These are phyloP conservation scores for Drosophila ercepeae DNA, from an alignment of 1,140 invertebrate genomes.

Conservation along the genomic window DNA sequence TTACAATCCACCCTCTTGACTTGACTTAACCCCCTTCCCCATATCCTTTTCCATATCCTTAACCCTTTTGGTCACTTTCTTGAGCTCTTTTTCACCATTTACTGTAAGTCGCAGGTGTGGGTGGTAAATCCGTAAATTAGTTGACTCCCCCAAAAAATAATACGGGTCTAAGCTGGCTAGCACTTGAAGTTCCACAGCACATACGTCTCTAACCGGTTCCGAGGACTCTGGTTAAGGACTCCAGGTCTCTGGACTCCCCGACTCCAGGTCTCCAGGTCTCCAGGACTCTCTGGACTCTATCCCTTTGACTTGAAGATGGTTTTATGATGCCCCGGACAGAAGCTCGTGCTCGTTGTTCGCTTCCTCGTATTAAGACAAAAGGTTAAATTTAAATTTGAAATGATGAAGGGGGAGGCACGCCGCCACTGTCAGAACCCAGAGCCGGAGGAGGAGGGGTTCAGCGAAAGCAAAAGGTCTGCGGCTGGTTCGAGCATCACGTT, in stretches of 20 bases:
- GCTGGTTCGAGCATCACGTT: constrained; percentile 50
- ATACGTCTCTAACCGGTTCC: constrained; percentile 29
- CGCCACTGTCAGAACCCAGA: background rate
- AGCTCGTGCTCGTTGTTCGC: constrained; percentile 38
- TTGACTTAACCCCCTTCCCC: background rate
- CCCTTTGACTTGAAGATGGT: constrained; percentile 58
- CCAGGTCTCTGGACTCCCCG: background rate
- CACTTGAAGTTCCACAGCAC: constrained; percentile 5
- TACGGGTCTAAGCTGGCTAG: constrained; percentile 47
- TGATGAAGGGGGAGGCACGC: constrained; percentile 35
- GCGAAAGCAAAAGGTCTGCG: constrained; percentile 7
- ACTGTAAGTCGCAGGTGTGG: constrained; percentile 4
- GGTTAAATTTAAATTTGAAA: constrained; percentile 83
- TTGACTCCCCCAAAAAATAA: constrained; percentile 47
- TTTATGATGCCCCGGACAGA: constrained; percentile 50
- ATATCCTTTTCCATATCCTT: background rate
- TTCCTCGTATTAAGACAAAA: constrained; percentile 77
- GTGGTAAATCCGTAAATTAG: constrained; percentile 55
- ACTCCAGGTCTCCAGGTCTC: background rate
- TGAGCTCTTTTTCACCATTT: background rate
- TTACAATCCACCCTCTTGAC: background rate
- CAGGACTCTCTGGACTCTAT: constrained; percentile 25
- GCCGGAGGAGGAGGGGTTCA: background rate
- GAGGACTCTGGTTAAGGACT: constrained; percentile 11
- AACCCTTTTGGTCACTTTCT: constrained; percentile 20